Base-by-base conservation (phyloP, 2,888 invertebrate genomes). In the Eurytoma adleriae region DNA sequence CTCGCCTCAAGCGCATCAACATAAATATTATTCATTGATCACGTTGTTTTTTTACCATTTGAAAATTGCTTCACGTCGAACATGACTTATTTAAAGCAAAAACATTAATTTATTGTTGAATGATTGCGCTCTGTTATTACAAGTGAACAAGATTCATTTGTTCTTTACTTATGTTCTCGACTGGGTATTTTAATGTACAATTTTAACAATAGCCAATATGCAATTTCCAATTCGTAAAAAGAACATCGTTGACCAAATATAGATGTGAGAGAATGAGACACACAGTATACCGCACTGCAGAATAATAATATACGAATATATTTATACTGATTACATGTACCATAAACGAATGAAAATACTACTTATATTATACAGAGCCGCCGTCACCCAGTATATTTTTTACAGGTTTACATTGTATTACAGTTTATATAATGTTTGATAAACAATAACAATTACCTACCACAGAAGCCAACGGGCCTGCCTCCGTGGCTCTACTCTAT, bases 371-470 rank as follows among this genome's bases (percentile, higher is more conserved):
- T 89, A 90, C 89, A 90, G 90, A 90, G 90, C 90, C 89, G 88
- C 88, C 89, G 89, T 88, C 90, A 90, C 89, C 89, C 90, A 90
- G 89, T 90, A 90, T 90, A 90, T 90, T 90, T 90, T 90, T 90
- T 90, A 90, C 90, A 90, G 90, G 90, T 90, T 90, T 90, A 90
- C 90, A 90, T 90, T 90, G 89, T 90, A 90, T 90, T 90, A 90
- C 90, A 90, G 89, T 90, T 90, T 90, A 90, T 82, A 82, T 90
- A 90, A 90, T 89, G 89, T 90, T 90, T 90, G 89, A 90, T 90
- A 90, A 90, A 90, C 90, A 89, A 88, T 88, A 88, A 88, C 87
- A 86, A 89, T 87, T 88, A 89, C 85, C 86, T 89, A 89, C 85
- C 84, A 78, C 84, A 83, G 69, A 79, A 83, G 71, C 84, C 82